These are phyloP conservation scores for Microchrysa polita DNA, from an alignment of 2,888 invertebrate genomes.

Conservation along the genomic window DNA sequence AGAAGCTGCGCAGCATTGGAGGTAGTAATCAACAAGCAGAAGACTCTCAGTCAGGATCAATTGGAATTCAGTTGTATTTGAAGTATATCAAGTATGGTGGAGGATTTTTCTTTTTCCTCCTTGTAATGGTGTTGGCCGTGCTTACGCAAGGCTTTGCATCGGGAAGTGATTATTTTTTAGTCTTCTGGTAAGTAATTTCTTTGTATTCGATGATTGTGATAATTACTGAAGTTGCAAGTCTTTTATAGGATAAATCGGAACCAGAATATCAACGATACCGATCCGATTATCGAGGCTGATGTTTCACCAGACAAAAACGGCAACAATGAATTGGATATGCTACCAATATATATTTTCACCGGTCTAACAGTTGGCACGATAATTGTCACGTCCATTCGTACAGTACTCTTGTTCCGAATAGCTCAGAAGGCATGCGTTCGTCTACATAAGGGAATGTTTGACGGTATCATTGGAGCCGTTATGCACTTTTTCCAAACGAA, in stretches of 20 bases:
- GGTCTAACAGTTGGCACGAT: slow-evolving; percentile 64
- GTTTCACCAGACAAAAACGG: no score
- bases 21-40: slow-evolving; percentile 60
- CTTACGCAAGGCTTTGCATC: slow-evolving; percentile 77
- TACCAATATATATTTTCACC: slow-evolving; percentile 65
- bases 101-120: slow-evolving; percentile 69
- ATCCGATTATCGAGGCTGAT: no score
- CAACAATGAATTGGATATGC: neutral
- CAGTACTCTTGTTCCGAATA: slow-evolving; percentile 67
- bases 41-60: slow-evolving; percentile 72
- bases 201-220: no score
- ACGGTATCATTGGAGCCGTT: slow-evolving; percentile 78
- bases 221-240: no score
- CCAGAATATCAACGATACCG: neutral
- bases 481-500: slow-evolving; percentile 91
- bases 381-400: slow-evolving; percentile 61
- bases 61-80: slow-evolving; percentile 70
- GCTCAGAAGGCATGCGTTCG: slow-evolving; percentile 79
- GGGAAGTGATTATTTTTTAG: slow-evolving; percentile 80
- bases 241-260: slow-evolving; percentile 20
- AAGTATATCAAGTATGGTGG: slow-evolving; percentile 80
- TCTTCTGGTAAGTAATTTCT: slow-evolving; percentile 73
- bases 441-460: slow-evolving; percentile 86
- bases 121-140: slow-evolving; percentile 72
- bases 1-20: slow-evolving; percentile 52